Base-by-base conservation (phyloP, 2,888 invertebrate genomes). In the Eupithecia centaureata region DNA sequence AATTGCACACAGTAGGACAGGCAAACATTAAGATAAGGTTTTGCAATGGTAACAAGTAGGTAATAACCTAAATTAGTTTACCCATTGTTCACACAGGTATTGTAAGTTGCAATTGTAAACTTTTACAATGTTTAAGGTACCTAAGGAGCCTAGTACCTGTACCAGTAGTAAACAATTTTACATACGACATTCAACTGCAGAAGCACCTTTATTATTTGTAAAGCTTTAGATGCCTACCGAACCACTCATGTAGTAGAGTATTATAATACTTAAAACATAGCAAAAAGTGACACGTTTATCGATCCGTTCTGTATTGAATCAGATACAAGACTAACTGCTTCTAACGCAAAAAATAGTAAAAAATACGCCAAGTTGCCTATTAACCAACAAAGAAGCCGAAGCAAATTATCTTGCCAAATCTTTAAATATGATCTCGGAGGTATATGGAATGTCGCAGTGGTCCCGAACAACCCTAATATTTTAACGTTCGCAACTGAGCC, bases 381-480 rank as follows among this genome's bases (percentile, higher is more conserved):
- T 62, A 42, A 54, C 25, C 18, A 76, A 80, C 81, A 83, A 85
- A 84, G 79, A 76, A 61, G 78, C 82, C 83, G 82, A 82, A 80
- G 76, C 80, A 82, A 86, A 85, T 87, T 85, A 88, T 89, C 87
- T 84, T 77, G 83, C 82, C 80, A 82, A 85, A 87, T 87, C 85
- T 87, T 81, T 79, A 79, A 80, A 82, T 80, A 82, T 82, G 79
- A 82, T 77, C 79, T 77, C 71, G 71, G 74, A 84, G 82, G 86
- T 80, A 79, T 77, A 83, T 83, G 80, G 77, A 76, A 80, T 77
- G 79, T 79, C 83, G 75, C 72, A 74, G 75, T 74, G 77, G 79
- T 77, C 84, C 86, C 85, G 77, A 86, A 82, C 87, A 89, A 90
- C 91, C 91, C 87, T 88, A 90, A 91, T 91, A 91, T 86, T 87